A percentile compares a stretch with the other conserved stretches of the same genome.
Conservation (phyloP, 1,140 invertebrate genomes). For the Lordiphosa clarofinis region DNA sequence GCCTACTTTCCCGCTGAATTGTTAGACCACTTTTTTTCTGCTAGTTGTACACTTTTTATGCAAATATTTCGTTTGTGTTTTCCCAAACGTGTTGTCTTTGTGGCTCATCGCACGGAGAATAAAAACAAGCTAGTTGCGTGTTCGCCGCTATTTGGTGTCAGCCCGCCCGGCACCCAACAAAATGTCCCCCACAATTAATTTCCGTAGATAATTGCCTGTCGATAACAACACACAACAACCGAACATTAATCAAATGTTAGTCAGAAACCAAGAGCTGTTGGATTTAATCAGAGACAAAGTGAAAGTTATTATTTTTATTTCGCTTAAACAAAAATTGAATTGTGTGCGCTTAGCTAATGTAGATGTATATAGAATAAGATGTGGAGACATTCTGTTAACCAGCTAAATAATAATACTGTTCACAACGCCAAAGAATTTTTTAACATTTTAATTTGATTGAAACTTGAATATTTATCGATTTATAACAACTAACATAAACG, state of each 20-base stretch:
- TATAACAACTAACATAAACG: conserved; percentile 70
- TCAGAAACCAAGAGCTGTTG: conserved; percentile 18
- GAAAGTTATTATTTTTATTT: conserved; percentile 59
- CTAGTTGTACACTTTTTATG: conserved; percentile 47
- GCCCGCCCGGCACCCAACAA: conserved; percentile 38
- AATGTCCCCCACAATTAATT: conserved; percentile 59
- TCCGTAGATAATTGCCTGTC: conserved; percentile 64
- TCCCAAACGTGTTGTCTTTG: background rate
- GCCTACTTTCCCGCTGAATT: conserved; percentile 43
- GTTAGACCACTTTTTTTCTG: conserved; percentile 28
- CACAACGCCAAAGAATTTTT: conserved; percentile 61
- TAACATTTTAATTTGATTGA: conserved; percentile 48
- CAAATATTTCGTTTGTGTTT: conserved; percentile 29
- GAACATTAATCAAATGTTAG: conserved; percentile 55
- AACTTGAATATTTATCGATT: conserved; percentile 26
- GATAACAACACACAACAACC: conserved; percentile 38
- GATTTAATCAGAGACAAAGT: conserved; percentile 58
- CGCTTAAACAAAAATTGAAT: conserved; percentile 63
- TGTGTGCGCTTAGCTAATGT: conserved; percentile 20
- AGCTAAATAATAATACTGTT: conserved; percentile 75
- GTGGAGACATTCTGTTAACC: conserved; percentile 37
- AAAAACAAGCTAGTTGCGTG: conserved; percentile 32
- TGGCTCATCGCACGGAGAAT: background rate
- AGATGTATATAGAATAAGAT: conserved; percentile 7
- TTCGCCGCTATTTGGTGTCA: conserved; percentile 30